Percentiles rank a stretch among this genome's conserved stretches.
These are phyloP conservation scores for Botia almorhae DNA, from an alignment of 2,797 vertebrate genomes.

Conservation along the genomic window DNA sequence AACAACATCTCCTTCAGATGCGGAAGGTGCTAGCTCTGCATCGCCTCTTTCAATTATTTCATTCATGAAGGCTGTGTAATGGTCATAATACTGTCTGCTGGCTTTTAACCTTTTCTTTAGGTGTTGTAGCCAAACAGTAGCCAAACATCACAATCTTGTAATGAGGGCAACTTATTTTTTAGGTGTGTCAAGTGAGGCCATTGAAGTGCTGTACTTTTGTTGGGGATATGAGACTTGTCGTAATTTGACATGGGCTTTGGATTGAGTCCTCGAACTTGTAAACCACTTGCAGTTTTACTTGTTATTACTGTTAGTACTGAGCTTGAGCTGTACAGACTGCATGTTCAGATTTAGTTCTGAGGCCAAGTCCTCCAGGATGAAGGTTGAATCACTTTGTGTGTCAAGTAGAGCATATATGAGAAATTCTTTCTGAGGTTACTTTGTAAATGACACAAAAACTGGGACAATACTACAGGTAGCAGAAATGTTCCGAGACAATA, in stretches of 20 bases:
- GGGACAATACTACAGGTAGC: slow-evolving; percentile 60
- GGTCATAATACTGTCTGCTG: background rate
- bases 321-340: slow-evolving; percentile 54
- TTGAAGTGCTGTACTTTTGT: background rate
- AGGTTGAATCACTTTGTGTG: slow-evolving; percentile 58
- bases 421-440: slow-evolving; percentile 51
- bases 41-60: background rate
- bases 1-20: background rate
- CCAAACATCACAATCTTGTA: no score
- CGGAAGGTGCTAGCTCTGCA: background rate
- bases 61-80: background rate
- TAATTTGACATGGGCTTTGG: background rate
- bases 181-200: no score
- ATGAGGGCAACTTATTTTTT: no score
- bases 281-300: background rate
- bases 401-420: slow-evolving; percentile 51
- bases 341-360: slow-evolving; percentile 32
- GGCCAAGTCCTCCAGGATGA: slow-evolving; percentile 54
- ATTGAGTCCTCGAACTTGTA: background rate
- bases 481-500: slow-evolving; percentile 4
- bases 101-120: background rate
- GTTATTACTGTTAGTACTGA: slow-evolving; percentile 7
- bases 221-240: slow-evolving; percentile 3
- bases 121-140: background rate
- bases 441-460: slow-evolving; percentile 19